Percentiles rank a stretch among this genome's conserved stretches.
These are phyloP conservation scores for Pachycephus smyrnensis DNA, from an alignment of 2,888 invertebrate species.

Conservation along the genomic window DNA sequence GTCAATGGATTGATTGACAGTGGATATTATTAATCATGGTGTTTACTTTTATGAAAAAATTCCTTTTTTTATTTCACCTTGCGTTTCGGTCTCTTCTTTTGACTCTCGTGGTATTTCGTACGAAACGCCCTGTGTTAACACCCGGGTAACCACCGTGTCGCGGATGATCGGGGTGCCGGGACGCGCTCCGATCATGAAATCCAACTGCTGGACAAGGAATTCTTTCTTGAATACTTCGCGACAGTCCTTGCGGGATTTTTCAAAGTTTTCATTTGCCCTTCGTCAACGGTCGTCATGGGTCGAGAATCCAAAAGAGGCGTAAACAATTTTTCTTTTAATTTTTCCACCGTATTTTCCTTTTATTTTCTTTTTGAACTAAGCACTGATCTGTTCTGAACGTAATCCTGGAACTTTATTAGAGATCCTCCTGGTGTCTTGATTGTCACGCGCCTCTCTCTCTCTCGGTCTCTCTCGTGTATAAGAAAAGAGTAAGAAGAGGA, in stretches of 20 bases:
- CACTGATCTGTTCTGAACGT: background rate
- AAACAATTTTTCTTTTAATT: background rate
- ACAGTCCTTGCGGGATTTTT: background rate
- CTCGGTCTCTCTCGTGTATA: background rate
- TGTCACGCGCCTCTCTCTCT: background rate
- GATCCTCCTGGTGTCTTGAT: background rate
- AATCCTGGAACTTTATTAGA: background rate
- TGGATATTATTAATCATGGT: background rate
- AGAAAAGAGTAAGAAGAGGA: background rate
- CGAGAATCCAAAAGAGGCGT: background rate
- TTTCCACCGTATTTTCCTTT: background rate
- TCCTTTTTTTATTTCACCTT: background rate
- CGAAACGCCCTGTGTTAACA: background rate
- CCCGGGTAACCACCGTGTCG: background rate
- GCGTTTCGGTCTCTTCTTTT: constrained; percentile 1
- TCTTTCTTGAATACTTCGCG: background rate
- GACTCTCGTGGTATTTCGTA: background rate
- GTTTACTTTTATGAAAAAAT: too few species aligned
- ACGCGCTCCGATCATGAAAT: background rate
- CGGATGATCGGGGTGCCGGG: background rate
- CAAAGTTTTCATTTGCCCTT: background rate
- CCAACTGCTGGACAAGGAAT: background rate
- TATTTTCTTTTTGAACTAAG: background rate
- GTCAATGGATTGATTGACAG: background rate
- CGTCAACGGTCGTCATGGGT: background rate